Evolutionary conservation across 2,888 invertebrate genomes (phyloP).

Genomic region (Caenorhabditis macrosperma): DNA sequence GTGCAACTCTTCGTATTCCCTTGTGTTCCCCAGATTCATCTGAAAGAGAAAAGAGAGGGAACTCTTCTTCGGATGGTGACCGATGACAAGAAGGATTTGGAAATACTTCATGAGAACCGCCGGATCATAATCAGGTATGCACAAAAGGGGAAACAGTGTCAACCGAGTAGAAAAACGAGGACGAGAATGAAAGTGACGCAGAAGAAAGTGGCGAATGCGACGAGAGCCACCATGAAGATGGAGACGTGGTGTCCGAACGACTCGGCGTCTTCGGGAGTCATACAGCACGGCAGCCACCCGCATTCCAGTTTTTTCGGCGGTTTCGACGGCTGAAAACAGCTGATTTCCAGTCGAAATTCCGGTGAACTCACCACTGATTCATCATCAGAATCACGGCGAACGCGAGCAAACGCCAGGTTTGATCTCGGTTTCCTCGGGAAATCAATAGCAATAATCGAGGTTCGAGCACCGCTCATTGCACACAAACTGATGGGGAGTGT

Average conservation of each 20-base stretch:
- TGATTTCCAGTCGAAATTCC: not conserved
- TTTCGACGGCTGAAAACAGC: slow-evolving; percentile 30
- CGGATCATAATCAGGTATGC: slow-evolving; percentile 61
- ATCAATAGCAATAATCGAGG: slow-evolving; percentile 44
- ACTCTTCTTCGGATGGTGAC: slow-evolving; percentile 44
- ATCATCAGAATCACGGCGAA: slow-evolving; percentile 25
- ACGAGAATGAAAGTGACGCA: slow-evolving; percentile 73
- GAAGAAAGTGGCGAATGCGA: slow-evolving; percentile 74
- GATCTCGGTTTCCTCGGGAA: slow-evolving; percentile 13
- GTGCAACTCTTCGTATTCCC: not conserved
- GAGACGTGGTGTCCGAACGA: slow-evolving; percentile 73
- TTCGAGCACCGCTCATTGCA: slow-evolving; percentile 40
- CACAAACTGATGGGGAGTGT: not conserved
- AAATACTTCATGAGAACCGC: slow-evolving; percentile 52
- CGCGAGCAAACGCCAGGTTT: not conserved
- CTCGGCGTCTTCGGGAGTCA: slow-evolving; percentile 70
- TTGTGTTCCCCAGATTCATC: slow-evolving; percentile 15
- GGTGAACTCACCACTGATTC: slow-evolving; percentile 24
- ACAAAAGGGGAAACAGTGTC: slow-evolving; percentile 9
- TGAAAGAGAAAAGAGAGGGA: slow-evolving; percentile 47
- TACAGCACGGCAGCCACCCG: slow-evolving; percentile 72
- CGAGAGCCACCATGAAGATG: slow-evolving; percentile 73
- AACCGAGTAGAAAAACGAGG: slow-evolving; percentile 72
- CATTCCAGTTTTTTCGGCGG: slow-evolving; percentile 62
- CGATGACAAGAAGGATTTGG: slow-evolving; percentile 46